Base-by-base conservation (phyloP, 2,797 vertebrate species). In the Chiropotes sagulatus region DNA sequence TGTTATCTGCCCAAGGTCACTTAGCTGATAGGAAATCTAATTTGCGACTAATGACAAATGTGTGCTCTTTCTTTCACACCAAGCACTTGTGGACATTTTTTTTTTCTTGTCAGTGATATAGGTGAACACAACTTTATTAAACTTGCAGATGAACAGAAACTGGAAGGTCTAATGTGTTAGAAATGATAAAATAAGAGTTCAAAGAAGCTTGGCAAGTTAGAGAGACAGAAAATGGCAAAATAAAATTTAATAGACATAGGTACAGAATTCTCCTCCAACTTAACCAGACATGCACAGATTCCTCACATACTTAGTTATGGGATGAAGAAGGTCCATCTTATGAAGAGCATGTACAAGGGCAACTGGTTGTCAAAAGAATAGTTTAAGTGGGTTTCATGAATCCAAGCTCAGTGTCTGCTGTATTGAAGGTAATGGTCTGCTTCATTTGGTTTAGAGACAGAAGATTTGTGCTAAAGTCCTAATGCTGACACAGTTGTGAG, bases 11-110 rank as follows among this genome's bases (percentile, higher is more conserved):
- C 61, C 92, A 70, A 75, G 81, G 85, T 94, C 64, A 90, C 44
- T 41, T 33, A 48, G 88, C 84, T 80, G 80, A 95, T 6, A 90
- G 85, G 26, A 95, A 94, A 94, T 52, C 79, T 41, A 89, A 87
- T 90, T 79, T 96, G 44, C 7, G 5, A 36, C 61, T 94, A 75
- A 80, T 85, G 90, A 72, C 54, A 96, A n/a, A 36, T 8, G 20
- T 11, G 28, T 8, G 14, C 11, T 83, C 57, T 90, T 90, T 75
- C 36, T 50, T 95, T 83, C n/a, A 91, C n/a, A 81, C 12, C 10
- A 76, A 76, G 86, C 22, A 54, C 24, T 88, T n/a, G 9, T 22
- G 39, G 57, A 20, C 28, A 22, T 46, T 67, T 48, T 82, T 64
- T 70, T 79, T 48, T 80, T 1, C 36, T n/a, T 70, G 44, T n/a